A percentile compares a stretch with the other conserved stretches of the same genome.
phyloP scores from a whole-genome alignment of 2,888 invertebrate genomes.

The Lasiommata megera region DNA sequence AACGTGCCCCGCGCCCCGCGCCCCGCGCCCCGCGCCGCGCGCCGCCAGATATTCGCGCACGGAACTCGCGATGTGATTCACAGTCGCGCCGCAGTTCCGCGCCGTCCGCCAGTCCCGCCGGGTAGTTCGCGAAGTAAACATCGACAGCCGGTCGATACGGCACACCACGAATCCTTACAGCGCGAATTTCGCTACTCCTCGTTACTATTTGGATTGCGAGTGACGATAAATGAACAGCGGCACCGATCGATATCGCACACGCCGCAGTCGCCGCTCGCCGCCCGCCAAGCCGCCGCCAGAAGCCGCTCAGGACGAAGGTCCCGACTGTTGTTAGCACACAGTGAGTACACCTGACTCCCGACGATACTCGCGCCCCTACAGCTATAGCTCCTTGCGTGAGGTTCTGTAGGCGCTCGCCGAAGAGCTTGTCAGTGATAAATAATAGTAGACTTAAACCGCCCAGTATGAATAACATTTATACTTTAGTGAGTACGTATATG shows the following conservation, averaged over 20 bases:
- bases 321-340: not conserved
- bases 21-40: slow-evolving; percentile 39
- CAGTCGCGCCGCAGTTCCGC: slow-evolving; percentile 30
- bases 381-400: not conserved
- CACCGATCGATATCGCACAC: not conserved
- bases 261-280: not conserved
- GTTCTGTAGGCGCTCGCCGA: too few relatives aligned
- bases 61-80: slow-evolving; percentile 34
- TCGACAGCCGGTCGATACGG: slow-evolving; percentile 55
- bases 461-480: too few relatives aligned
- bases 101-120: slow-evolving; percentile 9
- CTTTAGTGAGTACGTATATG: too few relatives aligned
- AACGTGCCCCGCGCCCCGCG: slow-evolving; percentile 49
- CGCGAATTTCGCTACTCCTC: slow-evolving; percentile 21
- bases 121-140: slow-evolving; percentile 25
- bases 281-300: not conserved
- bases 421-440: too few relatives aligned
- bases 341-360: not conserved
- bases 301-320: not conserved
- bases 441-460: too few relatives aligned
- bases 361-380: too few relatives aligned
- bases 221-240: slow-evolving; percentile 8
- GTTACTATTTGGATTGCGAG: slow-evolving; percentile 12
- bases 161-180: slow-evolving; percentile 42
- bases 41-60: not conserved